Evolutionary conservation across 2,888 invertebrate genomes (phyloP), one percentile per base, ranked within the genome.

Genomic region (Andrena fulva): DNA sequence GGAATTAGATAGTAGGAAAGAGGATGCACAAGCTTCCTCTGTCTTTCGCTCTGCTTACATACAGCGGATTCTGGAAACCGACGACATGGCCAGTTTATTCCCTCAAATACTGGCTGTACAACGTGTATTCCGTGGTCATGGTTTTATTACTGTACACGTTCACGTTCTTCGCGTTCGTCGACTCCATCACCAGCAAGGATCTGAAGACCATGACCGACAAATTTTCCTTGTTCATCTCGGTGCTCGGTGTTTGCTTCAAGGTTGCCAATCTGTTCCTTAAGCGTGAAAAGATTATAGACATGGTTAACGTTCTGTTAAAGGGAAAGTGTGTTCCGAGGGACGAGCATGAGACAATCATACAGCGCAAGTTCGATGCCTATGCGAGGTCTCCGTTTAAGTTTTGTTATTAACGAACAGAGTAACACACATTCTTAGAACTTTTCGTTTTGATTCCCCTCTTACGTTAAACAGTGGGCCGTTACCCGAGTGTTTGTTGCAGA

Each of bases 181-280:
- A 84, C 2, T 77, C 83, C 2, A 35, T 83, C 2, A 27, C 77
- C 7, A 71, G 75, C 50, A 52, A 85, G 5, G 69, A 81, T 7
- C 31, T 89, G 1, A 79, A 85, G 0, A 67, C 63, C 3, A 85
- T 87, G 31, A 76, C 82, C 0, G 84, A 90, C 5, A 89, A 85
- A 29, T 84, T 82, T 4, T 90, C 86, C n/a, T 52, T 90, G n/a
- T 76, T 79, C 3, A 50, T 90, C 4, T 85, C 89, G 20, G 87
- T 88, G n/a, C 3, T 85, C 0, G 85, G 85, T 4, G 88, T 90
- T 2, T 83, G 84, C 27, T 67, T 80, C 20, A 90, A 90, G 64
- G 73, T 86, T 6, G 72, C 77, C 12, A 90, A 85, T 31, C 24
- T 90, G 20, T 59, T 90, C 6, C 2, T 83, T 2, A 71, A 74